Base-by-base conservation (phyloP, 2,113 vertebrate genomes). In the Triplophysa tibetana region DNA sequence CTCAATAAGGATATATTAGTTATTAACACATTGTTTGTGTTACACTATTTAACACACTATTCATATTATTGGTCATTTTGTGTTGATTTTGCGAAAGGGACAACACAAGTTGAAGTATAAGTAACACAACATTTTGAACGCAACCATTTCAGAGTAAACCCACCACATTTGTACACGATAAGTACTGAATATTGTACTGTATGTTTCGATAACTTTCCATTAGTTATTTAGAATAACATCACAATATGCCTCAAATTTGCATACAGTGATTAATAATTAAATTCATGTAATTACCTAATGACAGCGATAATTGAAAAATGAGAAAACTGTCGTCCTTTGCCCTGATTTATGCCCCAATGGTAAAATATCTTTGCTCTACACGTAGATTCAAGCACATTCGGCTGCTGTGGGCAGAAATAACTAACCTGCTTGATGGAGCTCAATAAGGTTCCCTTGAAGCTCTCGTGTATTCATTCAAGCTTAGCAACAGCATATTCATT, bases 241-340 rank as follows among this genome's bases (percentile, higher is more conserved):
- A 69, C 67, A 77, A 69, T 79, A 75, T 77, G 75, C 72, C 50
- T 26, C 43, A 21, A 26, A 83, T 81, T 81, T 83, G 58, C 81
- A 83, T 85, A 70, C 52, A 72, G 8, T 61, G 76, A 83, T 85
- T 73, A 77, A 83, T 85, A 81, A 83, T 83, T 84, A 65, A 85
- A 60, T 38, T 29, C 2, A 61, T 66, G 62, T 68, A 60, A 86
- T 86, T 79, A 79, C 77, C 66, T 75, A 78, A 82, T 79, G 77
- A 77, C 76, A 56, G n/a, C 76, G 17, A 38, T 79, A 38, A 68
- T 69, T 67, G 50, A 61, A 21, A 58, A 69, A 79, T 78, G 65
- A 50, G 52, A 24, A 64, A 60, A 24, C 8, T 13, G 3, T 43
- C 8, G 16, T 24, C 70, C 23, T 60, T 41, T 56, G 41, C 16